Base-by-base conservation (phyloP, 2,797 vertebrate species). In the Euphonia xanthogaster region DNA sequence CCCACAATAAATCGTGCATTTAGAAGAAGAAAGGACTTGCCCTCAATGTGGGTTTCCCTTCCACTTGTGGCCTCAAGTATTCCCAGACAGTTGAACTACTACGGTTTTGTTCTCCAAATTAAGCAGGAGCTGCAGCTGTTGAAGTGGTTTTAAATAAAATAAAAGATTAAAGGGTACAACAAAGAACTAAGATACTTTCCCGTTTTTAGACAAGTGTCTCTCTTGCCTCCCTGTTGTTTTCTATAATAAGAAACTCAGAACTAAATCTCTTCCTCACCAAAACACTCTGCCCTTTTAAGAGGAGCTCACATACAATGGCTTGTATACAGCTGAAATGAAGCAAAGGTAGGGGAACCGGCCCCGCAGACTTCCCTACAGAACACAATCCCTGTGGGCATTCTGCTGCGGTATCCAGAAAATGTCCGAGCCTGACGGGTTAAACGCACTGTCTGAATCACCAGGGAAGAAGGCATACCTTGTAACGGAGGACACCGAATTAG, bases 81-180 rank as follows among this genome's bases (percentile, higher is more conserved):
- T 78, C 91, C 94, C 73, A 95, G 95, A 89, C n/a, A 86, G 85
- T 75, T 83, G 68, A 95, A 94, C 76, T 86, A 65, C 92, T 78
- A 70, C 3, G 57, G 78, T 91, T 95, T 96, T 94, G 78, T 94
- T 93, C 94, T 95, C 78, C 55, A 72, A 91, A 93, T 96, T 91
- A 90, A 93, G 83, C 54, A 76, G 61, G 24, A 93, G 85, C 82
- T 83, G 72, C 89, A 94, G 91, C 87, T 78, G 93, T 48, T 84
- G 58, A 78, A 90, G 78, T 54, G 78, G 81, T 87, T 93, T 95
- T 74, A 93, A 93, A 96, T 91, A 73, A 96, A 94, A 54, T 90
- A 93, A 87, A 93, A 87, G 95, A 96, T 95, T 94, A 96, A 93
- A 81, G 68, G 51, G 76, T 63, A 86, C 82, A 88, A 87, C 86